These are phyloP conservation scores for Otolemur crassicaudatus DNA, from an alignment of 2,797 vertebrate genomes.

Conservation along the genomic window DNA sequence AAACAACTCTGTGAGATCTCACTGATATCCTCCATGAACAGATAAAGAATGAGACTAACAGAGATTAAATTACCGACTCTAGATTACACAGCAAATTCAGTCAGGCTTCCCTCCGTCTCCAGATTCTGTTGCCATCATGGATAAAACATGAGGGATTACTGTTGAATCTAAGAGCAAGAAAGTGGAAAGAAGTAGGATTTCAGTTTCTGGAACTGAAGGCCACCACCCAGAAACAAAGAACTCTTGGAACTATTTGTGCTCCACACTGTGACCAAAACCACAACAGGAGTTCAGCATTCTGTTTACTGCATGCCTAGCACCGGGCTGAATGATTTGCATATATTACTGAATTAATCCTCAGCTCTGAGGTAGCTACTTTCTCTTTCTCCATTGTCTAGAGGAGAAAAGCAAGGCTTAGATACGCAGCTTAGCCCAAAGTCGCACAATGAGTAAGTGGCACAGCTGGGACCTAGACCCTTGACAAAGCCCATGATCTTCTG, in stretches of 20 bases:
- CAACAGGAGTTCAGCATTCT: neutral
- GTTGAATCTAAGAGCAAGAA: neutral
- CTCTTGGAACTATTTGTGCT: neutral
- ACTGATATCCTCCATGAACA: neutral
- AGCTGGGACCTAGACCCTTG: neutral
- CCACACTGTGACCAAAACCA: neutral
- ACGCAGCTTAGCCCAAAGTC: neutral
- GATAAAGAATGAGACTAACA: neutral
- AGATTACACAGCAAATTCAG: constrained; percentile 27
- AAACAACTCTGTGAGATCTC: neutral
- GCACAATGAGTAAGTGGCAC: neutral
- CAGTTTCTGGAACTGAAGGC: neutral
- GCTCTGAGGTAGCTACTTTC: neutral
- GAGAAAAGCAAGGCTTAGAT: neutral
- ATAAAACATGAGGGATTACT: neutral
- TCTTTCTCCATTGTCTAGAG: constrained; percentile 21
- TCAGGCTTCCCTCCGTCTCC: neutral
- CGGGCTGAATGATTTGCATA: neutral
- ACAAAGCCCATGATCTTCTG: neutral
- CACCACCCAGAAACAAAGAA: neutral
- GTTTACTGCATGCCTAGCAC: neutral
- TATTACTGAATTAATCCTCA: neutral
- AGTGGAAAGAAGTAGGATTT: neutral
- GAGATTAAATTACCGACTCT: constrained; percentile 25
- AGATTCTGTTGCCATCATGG: neutral